Percentiles rank a stretch among this genome's conserved stretches.
Evolutionary conservation across 2,113 vertebrate species (phyloP).

Genomic region (Mustela nigripes): DNA sequence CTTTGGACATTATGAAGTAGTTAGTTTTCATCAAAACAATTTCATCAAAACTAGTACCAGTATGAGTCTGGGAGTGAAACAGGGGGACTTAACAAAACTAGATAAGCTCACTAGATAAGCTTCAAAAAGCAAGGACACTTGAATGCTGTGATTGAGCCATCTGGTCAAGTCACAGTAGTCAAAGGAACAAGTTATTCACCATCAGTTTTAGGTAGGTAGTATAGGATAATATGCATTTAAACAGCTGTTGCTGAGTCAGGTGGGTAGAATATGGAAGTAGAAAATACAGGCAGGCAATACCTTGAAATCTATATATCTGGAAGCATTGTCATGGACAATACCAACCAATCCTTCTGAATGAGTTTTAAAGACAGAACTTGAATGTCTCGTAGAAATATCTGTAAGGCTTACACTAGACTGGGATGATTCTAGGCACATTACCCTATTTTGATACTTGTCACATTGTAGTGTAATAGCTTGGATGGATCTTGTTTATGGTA

Average conservation of each 20-base stretch:
- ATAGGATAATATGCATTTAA: not conserved
- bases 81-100: not conserved
- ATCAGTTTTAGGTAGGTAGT: not conserved
- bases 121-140: not conserved
- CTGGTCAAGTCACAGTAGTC: not conserved
- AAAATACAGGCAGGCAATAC: not conserved
- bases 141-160: not conserved
- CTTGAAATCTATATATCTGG: not conserved
- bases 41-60: not conserved
- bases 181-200: not conserved
- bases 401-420: not conserved
- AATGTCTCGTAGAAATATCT: not conserved
- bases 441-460: not conserved
- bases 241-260: not conserved
- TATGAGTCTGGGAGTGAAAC: not conserved
- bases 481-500: not conserved
- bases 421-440: not conserved
- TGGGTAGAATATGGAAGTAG: not conserved
- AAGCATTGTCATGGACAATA: not conserved
- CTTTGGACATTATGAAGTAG: not conserved
- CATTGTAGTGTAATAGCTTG: not conserved
- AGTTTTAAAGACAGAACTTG: not conserved
- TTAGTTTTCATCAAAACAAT: not conserved
- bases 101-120: not conserved
- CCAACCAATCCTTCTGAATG: not conserved